Evolutionary conservation across 2,797 vertebrate species (phyloP), one percentile per base, ranked within the genome.

Genomic region (Lycodopsis pacificus): DNA sequence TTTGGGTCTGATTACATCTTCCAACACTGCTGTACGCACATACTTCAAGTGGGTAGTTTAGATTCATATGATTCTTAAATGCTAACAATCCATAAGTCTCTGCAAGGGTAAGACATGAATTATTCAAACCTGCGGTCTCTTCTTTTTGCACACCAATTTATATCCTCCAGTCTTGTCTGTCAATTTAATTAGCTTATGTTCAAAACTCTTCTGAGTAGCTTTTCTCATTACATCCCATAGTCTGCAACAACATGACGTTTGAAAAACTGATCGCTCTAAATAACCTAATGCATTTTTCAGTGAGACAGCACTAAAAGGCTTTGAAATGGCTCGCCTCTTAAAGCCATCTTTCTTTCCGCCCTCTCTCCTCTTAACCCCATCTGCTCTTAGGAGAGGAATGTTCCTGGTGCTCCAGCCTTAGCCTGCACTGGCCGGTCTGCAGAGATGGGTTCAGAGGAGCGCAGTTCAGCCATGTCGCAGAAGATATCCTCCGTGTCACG

Each of bases 401-500:
- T 48, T 76, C 80, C 73, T 51, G 42, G 46, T 12, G n/a, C 53
- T 68, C 61, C 54, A 40, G 78, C 64, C 27, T 6, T 88, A 90
- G 82, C 59, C 64, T 38, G n/a, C 49, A 9, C 65, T 17, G 73
- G 81, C 66, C 78, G 15, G 79, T 73, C 77, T 73, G 74, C 65
- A 81, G 76, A 81, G 81, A 99, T 98, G 98, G 96, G 90, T 85
- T 93, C 92, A 67, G 97, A 99, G 86, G 97, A 98, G 88, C 96
- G 94, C 86, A 94, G 86, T 88, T 94, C 96, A 2, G 90, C 89
- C 65, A 96, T 96, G 92, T 96, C 98, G 61, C 97, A 97, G 89
- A 99, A 97, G 91, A 94, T 97, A 92, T 94, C 97, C 34, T 98
- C 97, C 68, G 94, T 97, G 85, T 99, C 98, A 40, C 96, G 96